Evolutionary conservation across 2,888 invertebrate genomes (phyloP).

Genomic region (Teinopalpus imperialis): DNA sequence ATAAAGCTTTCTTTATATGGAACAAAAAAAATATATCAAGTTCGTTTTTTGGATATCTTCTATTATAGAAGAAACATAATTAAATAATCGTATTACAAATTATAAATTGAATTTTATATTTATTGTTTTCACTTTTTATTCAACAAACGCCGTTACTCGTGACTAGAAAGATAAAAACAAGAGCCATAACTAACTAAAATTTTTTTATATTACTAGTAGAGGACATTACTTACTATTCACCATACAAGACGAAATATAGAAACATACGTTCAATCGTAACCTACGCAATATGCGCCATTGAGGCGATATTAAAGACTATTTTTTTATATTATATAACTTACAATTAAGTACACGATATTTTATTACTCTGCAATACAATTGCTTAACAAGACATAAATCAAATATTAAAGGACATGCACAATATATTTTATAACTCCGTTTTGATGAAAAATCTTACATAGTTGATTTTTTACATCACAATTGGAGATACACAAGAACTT

Average conservation of each 20-base stretch:
- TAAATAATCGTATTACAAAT: no score
- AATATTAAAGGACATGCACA: slow-evolving; percentile 29
- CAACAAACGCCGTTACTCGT: slow-evolving; percentile 66
- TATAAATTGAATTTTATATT: no score
- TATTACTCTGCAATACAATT: slow-evolving; percentile 16
- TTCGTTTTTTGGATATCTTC: no score
- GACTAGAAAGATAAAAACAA: slow-evolving; percentile 72
- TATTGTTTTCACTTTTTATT: slow-evolving; percentile 45
- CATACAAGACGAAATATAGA: slow-evolving; percentile 46
- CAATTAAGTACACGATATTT: slow-evolving; percentile 18
- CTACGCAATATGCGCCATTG: slow-evolving; percentile 38
- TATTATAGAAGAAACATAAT: no score
- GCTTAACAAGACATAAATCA: slow-evolving; percentile 28
- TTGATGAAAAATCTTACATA: slow-evolving; percentile 25
- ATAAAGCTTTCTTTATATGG: no score
- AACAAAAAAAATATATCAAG: no score
- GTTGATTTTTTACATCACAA: slow-evolving; percentile 25
- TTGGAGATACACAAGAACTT: slow-evolving; percentile 32
- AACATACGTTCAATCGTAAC: slow-evolving; percentile 50
- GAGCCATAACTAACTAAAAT: slow-evolving; percentile 57
- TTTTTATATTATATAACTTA: slow-evolving; percentile 23
- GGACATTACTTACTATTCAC: slow-evolving; percentile 60
- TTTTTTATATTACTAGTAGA: slow-evolving; percentile 36
- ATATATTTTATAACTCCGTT: slow-evolving; percentile 20
- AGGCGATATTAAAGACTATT: slow-evolving; percentile 28